Base-by-base conservation (phyloP, 2,888 invertebrate species). In the Drosophila rellima region DNA sequence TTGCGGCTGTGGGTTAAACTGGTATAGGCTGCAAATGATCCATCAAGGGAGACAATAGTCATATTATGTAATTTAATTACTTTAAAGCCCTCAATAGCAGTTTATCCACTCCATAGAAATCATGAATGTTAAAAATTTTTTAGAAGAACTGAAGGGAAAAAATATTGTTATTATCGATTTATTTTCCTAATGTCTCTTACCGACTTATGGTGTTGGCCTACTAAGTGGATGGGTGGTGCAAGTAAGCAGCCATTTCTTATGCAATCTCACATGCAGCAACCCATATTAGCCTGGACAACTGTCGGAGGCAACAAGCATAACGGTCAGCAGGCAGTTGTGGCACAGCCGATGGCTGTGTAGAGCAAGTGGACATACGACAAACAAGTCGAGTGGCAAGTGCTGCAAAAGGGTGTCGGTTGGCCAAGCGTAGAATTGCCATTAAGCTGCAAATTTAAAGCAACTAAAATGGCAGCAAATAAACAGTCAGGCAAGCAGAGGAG, bases 371-470 rank as follows among this genome's bases (percentile, higher is more conserved):
- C 62, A 56, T 54, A 59, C 63, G 66, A 61, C 81, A 74, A 79
- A 75, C 80, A 87, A 72, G 73, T 79, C 77, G 75, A 82, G 67
- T 72, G 70, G 77, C 74, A 80, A 82, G 65, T 70, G 78, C 59
- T 67, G 47, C 44, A 7, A 40, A 35, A 48, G 61, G 37, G 26
- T 40, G 44, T 51, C 62, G 61, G 64, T 62, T 70, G 66, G 67
- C 65, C 74, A 76, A 81, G 78, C 78, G 78, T 78, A 70, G 74
- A 76, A 80, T 81, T 80, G 87, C 74, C 78, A 89, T 89, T 85
- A 89, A 89, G 82, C 83, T 83, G 74, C 61, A 82, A 88, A 76
- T 89, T 90, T 88, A 83, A 88, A 80, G 88, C 86, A 89, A 80
- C 89, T 90, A 74, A 78, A 89, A 84, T 78, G 80, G 71, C 67